Evolutionary conservation across 1,140 invertebrate species (phyloP).

Genomic region (Leptonema lineaticorne): DNA sequence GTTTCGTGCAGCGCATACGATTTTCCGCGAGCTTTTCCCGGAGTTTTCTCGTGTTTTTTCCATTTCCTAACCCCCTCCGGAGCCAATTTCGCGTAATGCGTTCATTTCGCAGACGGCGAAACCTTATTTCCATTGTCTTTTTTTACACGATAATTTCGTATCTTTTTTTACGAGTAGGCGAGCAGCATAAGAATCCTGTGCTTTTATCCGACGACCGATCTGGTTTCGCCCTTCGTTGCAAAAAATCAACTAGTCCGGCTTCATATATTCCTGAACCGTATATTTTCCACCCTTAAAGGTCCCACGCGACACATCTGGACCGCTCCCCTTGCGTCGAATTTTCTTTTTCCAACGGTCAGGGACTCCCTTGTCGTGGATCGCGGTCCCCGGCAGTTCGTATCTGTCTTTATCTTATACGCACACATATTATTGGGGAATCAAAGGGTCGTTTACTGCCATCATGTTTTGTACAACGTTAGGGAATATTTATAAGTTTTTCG

Average conservation of each 20-base stretch:
- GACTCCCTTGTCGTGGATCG: constrained; percentile 16
- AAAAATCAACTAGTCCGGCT: constrained; percentile 41
- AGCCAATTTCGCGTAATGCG: constrained; percentile 34
- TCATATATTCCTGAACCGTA: constrained; percentile 39
- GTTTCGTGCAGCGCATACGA: constrained; percentile 1
- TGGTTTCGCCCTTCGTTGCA: constrained; percentile 16
- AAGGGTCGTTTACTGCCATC: constrained; percentile 27
- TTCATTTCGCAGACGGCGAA: background rate
- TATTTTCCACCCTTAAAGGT: constrained; percentile 38
- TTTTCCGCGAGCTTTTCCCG: constrained; percentile 14
- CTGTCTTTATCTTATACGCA: constrained; percentile 40
- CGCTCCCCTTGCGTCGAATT: background rate
- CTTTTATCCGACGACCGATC: constrained; percentile 9
- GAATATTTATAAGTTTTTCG: constrained; percentile 13
- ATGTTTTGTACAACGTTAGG: background rate
- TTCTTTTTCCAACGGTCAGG: constrained; percentile 12
- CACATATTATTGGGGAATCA: constrained; percentile 38
- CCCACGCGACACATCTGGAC: constrained; percentile 39
- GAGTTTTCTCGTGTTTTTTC: no score
- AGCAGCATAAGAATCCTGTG: background rate
- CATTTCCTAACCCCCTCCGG: no score
- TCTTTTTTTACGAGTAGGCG: constrained; percentile 12
- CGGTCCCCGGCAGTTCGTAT: constrained; percentile 33
- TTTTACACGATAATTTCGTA: constrained; percentile 26
- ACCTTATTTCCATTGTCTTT: no score